Evolutionary conservation across 2,797 vertebrate species (phyloP), one percentile per base, ranked within the genome.

Genomic region (Pygocentrus nattereri): DNA sequence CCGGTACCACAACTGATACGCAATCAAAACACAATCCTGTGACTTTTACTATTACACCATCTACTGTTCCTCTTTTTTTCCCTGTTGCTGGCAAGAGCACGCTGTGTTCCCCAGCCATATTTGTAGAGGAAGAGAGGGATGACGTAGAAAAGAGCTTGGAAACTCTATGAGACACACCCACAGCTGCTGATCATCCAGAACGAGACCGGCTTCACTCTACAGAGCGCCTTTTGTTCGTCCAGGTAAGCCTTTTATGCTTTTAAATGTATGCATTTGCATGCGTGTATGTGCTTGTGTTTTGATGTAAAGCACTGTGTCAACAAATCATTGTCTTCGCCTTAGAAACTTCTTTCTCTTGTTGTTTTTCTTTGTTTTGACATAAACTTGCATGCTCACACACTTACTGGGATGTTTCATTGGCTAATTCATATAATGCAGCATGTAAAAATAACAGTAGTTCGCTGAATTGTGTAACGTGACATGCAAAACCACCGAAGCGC

Each of bases 31-130:
- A 30, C 0, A 65, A 38, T 6, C 31, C 30, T 65, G 30, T 31
- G n/a, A 23, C 30, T 15, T 18, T 31, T 10, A 30, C 27, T 13
- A 13, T 67, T 52, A 4, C 16, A 30, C 16, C 19, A 1, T 34
- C 2, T 7, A 21, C 73, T 31, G 31, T 18, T 62, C 56, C 56
- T n/a, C 73, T 67, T 41, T 49, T 41, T 44, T 69, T 77, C 71
- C 56, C 79, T 82, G 71, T 76, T 44, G 76, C 82, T 54, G 27
- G 72, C 23, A 79, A 79, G 11, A 50, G 44, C 11, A 67, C 34
- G 2, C 38, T n/a, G n/a, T n/a, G 61, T 78, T 71, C 73, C 72
- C 73, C 27, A 67, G 7, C 3, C 25, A 11, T 0, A 7, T 49
- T 4, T 15, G 8, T 47, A 61, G 19, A 69, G 58, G 70, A 76